Conservation (phyloP, 2,888 invertebrate species). For the Archips crataeganus region DNA sequence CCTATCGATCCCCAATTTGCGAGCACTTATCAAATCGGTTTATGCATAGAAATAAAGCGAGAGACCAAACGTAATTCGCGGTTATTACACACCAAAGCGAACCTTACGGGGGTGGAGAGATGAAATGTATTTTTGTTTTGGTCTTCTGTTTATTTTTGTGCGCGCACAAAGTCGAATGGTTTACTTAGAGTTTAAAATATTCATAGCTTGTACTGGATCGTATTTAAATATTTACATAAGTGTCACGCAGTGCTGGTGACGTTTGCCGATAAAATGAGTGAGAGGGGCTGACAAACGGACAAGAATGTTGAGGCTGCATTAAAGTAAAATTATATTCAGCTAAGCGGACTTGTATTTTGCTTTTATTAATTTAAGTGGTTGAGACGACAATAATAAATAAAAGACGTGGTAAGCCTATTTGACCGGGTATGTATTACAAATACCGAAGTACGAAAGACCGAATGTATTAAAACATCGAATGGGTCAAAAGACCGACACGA, state of each 20-base stretch:
- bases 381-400: too few relatives aligned
- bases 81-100: constrained; percentile 57
- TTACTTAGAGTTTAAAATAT: constrained; percentile 86
- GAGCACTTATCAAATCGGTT: constrained; percentile 82
- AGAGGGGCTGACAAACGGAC: constrained; percentile 60
- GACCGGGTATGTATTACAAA: too few relatives aligned
- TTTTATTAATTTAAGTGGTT: constrained; percentile 2
- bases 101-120: constrained; percentile 64
- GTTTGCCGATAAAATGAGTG: constrained; percentile 83
- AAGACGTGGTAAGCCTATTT: too few relatives aligned
- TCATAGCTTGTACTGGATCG: constrained; percentile 87
- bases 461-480: too few relatives aligned
- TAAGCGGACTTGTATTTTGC: neutral
- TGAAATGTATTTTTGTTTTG: constrained; percentile 63
- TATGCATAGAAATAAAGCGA: constrained; percentile 79
- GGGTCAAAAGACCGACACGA: too few relatives aligned
- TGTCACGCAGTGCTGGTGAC: constrained; percentile 83
- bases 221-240: constrained; percentile 87
- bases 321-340: constrained; percentile 42
- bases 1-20: constrained; percentile 83
- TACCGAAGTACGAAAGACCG: too few relatives aligned
- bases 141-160: constrained; percentile 70
- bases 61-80: constrained; percentile 59
- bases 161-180: constrained; percentile 77
- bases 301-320: constrained; percentile 46